Percentiles rank a stretch among this genome's conserved stretches.
These are phyloP conservation scores for Xyrichtys novacula DNA, from an alignment of 2,797 vertebrate genomes.

Conservation along the genomic window DNA sequence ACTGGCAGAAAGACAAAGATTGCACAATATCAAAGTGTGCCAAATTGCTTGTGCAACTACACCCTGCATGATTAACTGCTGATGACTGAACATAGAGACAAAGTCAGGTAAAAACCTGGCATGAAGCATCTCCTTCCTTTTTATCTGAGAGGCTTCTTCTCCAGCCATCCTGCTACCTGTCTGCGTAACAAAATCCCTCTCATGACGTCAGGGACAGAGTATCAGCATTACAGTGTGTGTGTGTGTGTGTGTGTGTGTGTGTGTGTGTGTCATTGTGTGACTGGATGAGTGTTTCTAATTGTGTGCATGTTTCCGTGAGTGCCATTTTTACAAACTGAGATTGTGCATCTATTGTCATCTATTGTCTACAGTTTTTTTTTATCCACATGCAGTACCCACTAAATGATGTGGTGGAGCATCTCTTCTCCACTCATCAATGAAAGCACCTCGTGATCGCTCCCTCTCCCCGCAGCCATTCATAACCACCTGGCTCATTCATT, in stretches of 20 bases:
- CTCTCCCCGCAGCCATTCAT: slow-evolving; percentile 77
- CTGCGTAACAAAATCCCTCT: slow-evolving; percentile 54
- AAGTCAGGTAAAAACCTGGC: not conserved
- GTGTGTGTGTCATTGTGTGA: not conserved
- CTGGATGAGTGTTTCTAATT: rapidly evolving
- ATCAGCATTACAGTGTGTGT: slow-evolving; percentile 46
- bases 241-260: not conserved
- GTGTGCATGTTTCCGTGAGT: too few relatives aligned
- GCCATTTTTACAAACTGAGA: slow-evolving; percentile 9
- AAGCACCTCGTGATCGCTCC: slow-evolving; percentile 48
- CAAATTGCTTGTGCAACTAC: slow-evolving; percentile 44
- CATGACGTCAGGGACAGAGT: slow-evolving; percentile 63
- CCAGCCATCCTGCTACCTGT: slow-evolving; percentile 32
- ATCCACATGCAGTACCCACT: slow-evolving; percentile 9
- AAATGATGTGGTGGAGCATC: slow-evolving; percentile 32
- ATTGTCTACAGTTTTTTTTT: slow-evolving; percentile 4
- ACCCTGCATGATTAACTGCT: slow-evolving; percentile 14
- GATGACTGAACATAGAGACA: slow-evolving; percentile 2
- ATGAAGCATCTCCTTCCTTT: not conserved
- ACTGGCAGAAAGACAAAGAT: slow-evolving; percentile 30
- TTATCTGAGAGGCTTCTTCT: slow-evolving; percentile 36
- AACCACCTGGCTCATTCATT: slow-evolving; percentile 81
- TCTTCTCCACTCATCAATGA: slow-evolving; percentile 74
- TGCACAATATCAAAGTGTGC: slow-evolving; percentile 28
- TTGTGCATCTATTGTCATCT: slow-evolving; percentile 14